Evolutionary conservation across 2,797 vertebrate genomes (phyloP).

Genomic region (Stomatorhinus walkeri): DNA sequence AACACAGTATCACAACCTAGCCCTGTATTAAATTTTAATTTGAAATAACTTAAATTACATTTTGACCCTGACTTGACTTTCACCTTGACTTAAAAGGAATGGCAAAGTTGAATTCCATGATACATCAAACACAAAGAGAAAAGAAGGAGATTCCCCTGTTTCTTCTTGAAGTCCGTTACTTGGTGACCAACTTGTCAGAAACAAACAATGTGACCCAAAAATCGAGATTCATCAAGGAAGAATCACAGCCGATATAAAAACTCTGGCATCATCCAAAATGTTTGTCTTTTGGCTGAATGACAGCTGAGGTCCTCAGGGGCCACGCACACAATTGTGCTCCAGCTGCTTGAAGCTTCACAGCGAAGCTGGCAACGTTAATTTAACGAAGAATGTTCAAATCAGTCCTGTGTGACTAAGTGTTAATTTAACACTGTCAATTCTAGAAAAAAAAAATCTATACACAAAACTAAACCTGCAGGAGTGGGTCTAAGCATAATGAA

Average conservation of each 20-base stretch:
- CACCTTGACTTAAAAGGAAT: not conserved
- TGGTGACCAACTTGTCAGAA: not conserved
- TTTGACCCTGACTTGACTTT: not conserved
- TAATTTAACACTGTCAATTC: not conserved
- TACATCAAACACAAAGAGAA: not conserved
- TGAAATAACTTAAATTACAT: not conserved
- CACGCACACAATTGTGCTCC: not conserved
- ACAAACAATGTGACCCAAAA: conserved; percentile 1
- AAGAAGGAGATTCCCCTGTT: not conserved
- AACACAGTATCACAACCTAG: not conserved
- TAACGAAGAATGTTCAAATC: not conserved
- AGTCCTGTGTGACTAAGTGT: not conserved
- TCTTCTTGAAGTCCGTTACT: not conserved
- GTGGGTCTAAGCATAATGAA: not conserved
- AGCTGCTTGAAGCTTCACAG: not conserved
- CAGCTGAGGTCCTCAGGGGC: not conserved
- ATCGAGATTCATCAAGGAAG: not conserved
- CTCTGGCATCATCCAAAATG: not conserved
- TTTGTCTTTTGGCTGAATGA: not conserved
- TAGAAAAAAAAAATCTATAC: not conserved
- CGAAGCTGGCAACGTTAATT: not conserved
- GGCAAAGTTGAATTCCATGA: not conserved
- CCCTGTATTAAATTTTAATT: not conserved
- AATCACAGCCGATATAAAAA: not conserved
- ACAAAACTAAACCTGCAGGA: not conserved